These are phyloP conservation scores for Pristionchus arcanus DNA, from an alignment of 2,888 invertebrate genomes.

Conservation along the genomic window DNA sequence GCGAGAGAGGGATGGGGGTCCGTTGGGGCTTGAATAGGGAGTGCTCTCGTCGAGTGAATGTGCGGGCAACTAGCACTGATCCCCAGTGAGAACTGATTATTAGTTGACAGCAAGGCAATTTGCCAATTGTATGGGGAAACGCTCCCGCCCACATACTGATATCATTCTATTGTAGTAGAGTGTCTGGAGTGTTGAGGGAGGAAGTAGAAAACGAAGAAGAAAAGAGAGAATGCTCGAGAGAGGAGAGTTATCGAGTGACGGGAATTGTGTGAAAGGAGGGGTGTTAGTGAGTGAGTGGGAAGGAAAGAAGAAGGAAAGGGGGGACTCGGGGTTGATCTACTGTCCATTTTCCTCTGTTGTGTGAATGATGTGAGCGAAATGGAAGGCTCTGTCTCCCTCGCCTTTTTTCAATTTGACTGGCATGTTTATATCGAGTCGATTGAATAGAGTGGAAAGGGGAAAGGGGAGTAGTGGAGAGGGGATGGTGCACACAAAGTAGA, in stretches of 20 bases:
- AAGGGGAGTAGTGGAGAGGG: background rate
- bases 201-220: background rate
- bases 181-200: background rate
- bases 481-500: conserved; percentile 41
- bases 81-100: background rate
- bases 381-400: background rate
- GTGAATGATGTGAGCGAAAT: background rate
- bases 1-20: background rate
- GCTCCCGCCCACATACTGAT: background rate
- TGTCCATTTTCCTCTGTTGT: background rate
- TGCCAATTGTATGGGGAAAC: background rate
- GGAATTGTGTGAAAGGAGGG: background rate
- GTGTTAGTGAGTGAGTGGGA: background rate
- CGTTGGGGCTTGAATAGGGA: background rate
- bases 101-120: background rate
- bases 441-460: conserved; percentile 16
- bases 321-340: background rate
- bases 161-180: background rate
- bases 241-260: background rate
- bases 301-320: background rate
- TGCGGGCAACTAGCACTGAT: background rate
- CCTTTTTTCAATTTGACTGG: conserved; percentile 33
- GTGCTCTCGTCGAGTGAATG: background rate
- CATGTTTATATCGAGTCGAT: conserved; percentile 46
- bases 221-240: background rate